Conservation (phyloP, 2,797 vertebrate species). For the Fistularia commersonii region DNA sequence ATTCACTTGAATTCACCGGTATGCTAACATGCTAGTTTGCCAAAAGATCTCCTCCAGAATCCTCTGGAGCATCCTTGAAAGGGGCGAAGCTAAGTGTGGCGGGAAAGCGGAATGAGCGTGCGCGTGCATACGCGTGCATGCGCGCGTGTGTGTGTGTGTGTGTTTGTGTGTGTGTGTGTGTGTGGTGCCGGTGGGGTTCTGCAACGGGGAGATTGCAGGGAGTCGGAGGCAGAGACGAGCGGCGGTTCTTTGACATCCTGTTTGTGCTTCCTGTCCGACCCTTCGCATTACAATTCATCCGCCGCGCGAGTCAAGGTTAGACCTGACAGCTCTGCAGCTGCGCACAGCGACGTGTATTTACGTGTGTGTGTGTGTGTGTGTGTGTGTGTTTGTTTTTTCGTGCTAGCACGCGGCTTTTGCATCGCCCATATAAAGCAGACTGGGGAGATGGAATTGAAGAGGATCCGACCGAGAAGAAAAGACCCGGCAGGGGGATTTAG, state of each 20-base stretch:
- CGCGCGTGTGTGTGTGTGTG: too few relatives aligned
- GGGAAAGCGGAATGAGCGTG: too few relatives aligned
- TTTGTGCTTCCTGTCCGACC: conserved; percentile 38
- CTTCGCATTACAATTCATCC: conserved; percentile 58
- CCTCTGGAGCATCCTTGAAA: too few relatives aligned
- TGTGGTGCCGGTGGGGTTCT: conserved; percentile 1
- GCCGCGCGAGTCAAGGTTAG: conserved; percentile 55
- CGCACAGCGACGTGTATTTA: conserved; percentile 25
- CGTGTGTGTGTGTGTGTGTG: conserved; percentile 8
- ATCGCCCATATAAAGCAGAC: conserved; percentile 39
- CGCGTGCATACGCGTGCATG: too few relatives aligned
- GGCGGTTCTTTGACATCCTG: conserved; percentile 58
- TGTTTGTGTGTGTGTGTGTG: too few relatives aligned
- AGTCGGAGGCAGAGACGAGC: conserved; percentile 42
- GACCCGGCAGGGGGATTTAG: conserved; percentile 27
- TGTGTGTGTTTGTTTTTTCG: conserved; percentile 12
- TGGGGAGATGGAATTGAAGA: conserved; percentile 33
- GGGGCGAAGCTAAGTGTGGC: too few relatives aligned
- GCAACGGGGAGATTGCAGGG: conserved; percentile 36
- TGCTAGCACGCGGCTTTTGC: too few relatives aligned
- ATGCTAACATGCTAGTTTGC: too few relatives aligned
- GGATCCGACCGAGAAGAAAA: conserved; percentile 23
- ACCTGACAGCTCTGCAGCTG: conserved; percentile 55
- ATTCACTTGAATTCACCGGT: too few relatives aligned
- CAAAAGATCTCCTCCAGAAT: too few relatives aligned